Evolutionary conservation across 2,113 vertebrate species (phyloP), one percentile per base, ranked within the genome.

Genomic region (Pandion haliaetus): DNA sequence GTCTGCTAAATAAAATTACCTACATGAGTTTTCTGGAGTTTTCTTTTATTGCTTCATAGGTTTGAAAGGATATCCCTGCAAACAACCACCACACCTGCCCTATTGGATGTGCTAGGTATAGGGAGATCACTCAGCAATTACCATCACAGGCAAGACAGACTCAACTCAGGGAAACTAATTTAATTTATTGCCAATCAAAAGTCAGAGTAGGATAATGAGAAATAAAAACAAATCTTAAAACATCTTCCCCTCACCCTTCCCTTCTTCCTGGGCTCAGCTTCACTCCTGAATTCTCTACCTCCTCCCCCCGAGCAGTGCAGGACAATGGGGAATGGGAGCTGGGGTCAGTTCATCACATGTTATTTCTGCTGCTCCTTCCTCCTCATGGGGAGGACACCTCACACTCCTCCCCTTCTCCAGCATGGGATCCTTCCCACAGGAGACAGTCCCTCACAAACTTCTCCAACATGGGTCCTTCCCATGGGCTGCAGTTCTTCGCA

Each of bases 261-360:
- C 12, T 65, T 57, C 42, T 65, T 78, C 17, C 47, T 1, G 1
- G 15, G 28, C 29, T 67, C 25, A 66, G 8, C 34, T 61, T 66
- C 14, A 8, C 18, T 66, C 42, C 52, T 4, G 8, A 58, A n/a
- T 49, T 82, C 8, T 52, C 34, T 52, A 11, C 45, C 25, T 72
- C 23, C 15, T 72, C n/a, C 15, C 16, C 5, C 2, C 0, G 0
- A 31, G 16, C 9, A 5, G 4, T 6, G 1, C 24, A 54, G 29
- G 10, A 40, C 5, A 49, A 49, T 29, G 12, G 45, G 8, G 11
- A 42, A 42, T 42, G 42, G 11, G 42, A 24, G 10, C 14, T 52
- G 18, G 1, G 3, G 44, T 58, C 40, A 19, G 28, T 38, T 65
- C 28, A 17, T 74, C 38, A 84, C 26, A 72, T 0, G 0, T 26